These are phyloP conservation scores for Hypanus sabinus DNA, from an alignment of 2,113 vertebrate species.

Conservation along the genomic window DNA sequence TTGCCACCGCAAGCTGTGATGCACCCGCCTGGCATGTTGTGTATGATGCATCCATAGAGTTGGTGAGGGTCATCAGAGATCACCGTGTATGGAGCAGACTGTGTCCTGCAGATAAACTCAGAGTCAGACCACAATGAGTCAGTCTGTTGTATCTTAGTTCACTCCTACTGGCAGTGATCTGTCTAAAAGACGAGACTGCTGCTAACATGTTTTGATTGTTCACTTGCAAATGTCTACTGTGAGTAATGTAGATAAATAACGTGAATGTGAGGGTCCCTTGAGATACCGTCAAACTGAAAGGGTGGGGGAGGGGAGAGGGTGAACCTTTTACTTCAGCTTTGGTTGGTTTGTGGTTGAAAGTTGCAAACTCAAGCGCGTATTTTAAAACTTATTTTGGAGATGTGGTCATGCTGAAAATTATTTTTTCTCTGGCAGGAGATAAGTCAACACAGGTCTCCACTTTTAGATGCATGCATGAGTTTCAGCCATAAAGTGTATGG, in stretches of 20 bases:
- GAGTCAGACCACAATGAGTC: background rate
- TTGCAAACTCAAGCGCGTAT: background rate
- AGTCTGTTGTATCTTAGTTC: background rate
- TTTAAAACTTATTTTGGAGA: background rate
- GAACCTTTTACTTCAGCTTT: background rate
- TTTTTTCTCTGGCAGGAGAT: background rate
- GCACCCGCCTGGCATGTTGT: no score
- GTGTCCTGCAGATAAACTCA: background rate
- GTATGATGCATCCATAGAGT: no score
- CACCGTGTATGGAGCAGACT: background rate
- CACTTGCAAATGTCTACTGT: background rate
- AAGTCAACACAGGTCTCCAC: background rate
- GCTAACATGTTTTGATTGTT: background rate
- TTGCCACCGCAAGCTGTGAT: no score
- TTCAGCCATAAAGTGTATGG: background rate
- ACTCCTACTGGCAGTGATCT: background rate
- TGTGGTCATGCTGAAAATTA: background rate
- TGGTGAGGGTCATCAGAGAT: background rate
- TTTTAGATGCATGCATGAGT: background rate
- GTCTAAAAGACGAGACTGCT: background rate
- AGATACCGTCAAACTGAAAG: background rate
- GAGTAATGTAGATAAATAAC: background rate
- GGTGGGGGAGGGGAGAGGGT: background rate
- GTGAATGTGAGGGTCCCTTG: background rate
- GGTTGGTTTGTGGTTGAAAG: background rate